Percentiles rank a stretch among this genome's conserved stretches.
Conservation (phyloP, 2,888 invertebrate species). For the Platerodrilus igneus region DNA sequence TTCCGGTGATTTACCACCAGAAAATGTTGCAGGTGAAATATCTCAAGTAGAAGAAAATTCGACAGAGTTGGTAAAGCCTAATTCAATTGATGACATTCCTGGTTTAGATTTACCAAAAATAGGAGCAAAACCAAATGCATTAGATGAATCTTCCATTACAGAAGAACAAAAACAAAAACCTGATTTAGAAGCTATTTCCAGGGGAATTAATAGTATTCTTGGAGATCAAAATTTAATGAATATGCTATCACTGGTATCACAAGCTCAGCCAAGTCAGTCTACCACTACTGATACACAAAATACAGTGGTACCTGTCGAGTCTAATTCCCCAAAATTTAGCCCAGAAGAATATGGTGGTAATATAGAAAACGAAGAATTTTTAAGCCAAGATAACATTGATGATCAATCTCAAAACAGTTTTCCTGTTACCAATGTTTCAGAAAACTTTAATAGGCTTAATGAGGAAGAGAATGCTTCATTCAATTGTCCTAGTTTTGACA, state of each 20-base stretch:
- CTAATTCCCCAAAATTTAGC: conserved; percentile 13
- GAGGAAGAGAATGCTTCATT: background rate
- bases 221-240: conserved; percentile 61
- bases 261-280: conserved; percentile 37
- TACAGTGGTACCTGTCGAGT: conserved; percentile 11
- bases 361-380: conserved; percentile 11
- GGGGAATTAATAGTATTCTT: conserved; percentile 58
- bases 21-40: background rate
- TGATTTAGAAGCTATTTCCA: conserved; percentile 57
- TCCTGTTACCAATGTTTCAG: conserved; percentile 16
- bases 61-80: conserved; percentile 9
- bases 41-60: background rate
- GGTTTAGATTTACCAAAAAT: conserved; percentile 66
- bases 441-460: too few species aligned
- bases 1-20: too few species aligned
- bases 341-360: conserved; percentile 4
- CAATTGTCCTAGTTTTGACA: conserved; percentile 2
- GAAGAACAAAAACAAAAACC: conserved; percentile 33
- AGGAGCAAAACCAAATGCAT: conserved; percentile 35
- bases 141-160: conserved; percentile 10
- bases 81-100: conserved; percentile 57
- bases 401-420: conserved; percentile 43
- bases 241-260: conserved; percentile 51
- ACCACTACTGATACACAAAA: conserved; percentile 38
- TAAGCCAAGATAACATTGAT: conserved; percentile 32